Base-by-base conservation (phyloP, 2,888 invertebrate genomes). In the Agrypnus murinus region DNA sequence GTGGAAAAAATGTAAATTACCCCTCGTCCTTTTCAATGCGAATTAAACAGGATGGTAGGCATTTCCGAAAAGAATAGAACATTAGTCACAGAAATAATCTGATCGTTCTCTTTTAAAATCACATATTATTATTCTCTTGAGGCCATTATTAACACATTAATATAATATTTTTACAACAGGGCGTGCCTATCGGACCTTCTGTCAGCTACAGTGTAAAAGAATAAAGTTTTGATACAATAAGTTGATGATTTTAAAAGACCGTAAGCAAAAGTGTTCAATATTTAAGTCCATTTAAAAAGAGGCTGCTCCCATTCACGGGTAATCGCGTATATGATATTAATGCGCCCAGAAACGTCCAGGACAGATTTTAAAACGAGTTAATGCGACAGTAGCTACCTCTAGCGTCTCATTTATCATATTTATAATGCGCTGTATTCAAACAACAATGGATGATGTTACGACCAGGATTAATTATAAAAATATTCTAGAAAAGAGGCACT, bases 251-350 rank as follows among this genome's bases (percentile, higher is more conserved):
- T 72, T 66, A 62, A 66, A 74, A 69, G 70, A 45, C n/a, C 19
- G 59, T 62, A 68, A 73, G 75, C 76, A 69, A 65, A 67, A 53
- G 64, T 62, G 73, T 75, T 78, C 81, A 73, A 81, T 80, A 81
- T 78, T 80, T 78, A 69, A 69, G 72, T 80, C 79, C 78, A 65
- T 77, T 78, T 79, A 77, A 78, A 81, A 81, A 79, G 81, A 81
- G 81, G 80, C 77, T 81, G 80, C 80, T 81, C 78, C 82, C 79
- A 84, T 84, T 84, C 84, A 84, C 83, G 80, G 82, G 81, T 85
- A 85, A 85, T 85, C 85, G 85, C 83, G 84, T 83, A 85, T 84
- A 82, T 82, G 84, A 85, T 85, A 85, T 85, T 85, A 85, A 85
- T 85, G 84, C 81, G 81, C 83, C 78, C 81, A 80, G 82, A 83